Base-by-base conservation (phyloP, 2,113 vertebrate genomes). In the Stomatorhinus ivindoensis region DNA sequence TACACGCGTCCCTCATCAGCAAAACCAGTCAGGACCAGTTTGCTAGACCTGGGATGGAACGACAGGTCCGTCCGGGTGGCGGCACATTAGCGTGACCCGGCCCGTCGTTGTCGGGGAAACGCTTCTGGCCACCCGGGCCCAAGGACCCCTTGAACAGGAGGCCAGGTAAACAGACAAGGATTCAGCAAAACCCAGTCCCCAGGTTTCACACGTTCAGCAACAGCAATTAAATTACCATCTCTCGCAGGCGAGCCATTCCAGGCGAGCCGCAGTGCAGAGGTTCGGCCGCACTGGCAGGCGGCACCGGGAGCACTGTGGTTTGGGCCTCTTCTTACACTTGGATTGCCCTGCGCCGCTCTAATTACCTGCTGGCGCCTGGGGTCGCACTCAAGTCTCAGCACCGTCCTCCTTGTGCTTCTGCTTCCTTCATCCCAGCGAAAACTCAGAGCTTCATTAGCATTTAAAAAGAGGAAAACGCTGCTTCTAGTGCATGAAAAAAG, bases 271-370 rank as follows among this genome's bases (percentile, higher is more conserved):
- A 93, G 94, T 93, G 92, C 92, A 93, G 93, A 94, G 93, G 73
- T 87, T 92, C 93, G 93, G 90, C 90, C 17, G 0, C 90, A 47
- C 46, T 17, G n/a, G 91, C 90, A 95, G 92, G 90, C 86, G 84
- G 92, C 93, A 94, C 94, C 91, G 93, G 95, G 96, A 94, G 95
- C 94, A 95, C 95, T 93, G 95, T 94, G 94, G 95, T 94, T 94
- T 94, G 2, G 24, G 93, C 90, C 93, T 94, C 96, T 95, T 95
- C 96, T 92, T 95, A 92, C 93, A 92, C 93, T 94, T 96, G 94
- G 94, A 94, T 91, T 90, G 93, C 87, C 21, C 89, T 91, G 90
- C 90, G 76, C 90, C 84, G 89, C 17, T 61, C 7, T 21, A 53
- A 50, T 55, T 50, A 35, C 90, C 90, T 92, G 93, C 91, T 46